A percentile compares a stretch with the other conserved stretches of the same genome.
These are phyloP conservation scores for Parnassius mnemosyne DNA, from an alignment of 2,888 invertebrate species.

Conservation along the genomic window DNA sequence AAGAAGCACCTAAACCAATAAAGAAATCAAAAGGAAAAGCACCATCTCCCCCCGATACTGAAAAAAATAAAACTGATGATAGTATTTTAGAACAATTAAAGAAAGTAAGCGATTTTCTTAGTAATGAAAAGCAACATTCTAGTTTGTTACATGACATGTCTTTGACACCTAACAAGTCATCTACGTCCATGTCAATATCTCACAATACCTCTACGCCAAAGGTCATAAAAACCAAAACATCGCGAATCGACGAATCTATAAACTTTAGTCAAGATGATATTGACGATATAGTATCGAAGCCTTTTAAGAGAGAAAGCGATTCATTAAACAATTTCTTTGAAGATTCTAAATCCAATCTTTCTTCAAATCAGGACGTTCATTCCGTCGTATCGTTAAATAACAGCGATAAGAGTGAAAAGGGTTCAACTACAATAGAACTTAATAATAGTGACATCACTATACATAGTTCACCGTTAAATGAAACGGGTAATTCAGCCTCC, in stretches of 20 bases:
- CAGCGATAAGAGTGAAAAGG: conserved; percentile 75
- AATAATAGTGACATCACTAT: conserved; percentile 88
- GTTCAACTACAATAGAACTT: conserved; percentile 85
- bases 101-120: conserved; percentile 65
- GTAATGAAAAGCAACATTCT: conserved; percentile 67
- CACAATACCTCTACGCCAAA: conserved; percentile 77
- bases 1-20: conserved; percentile 58
- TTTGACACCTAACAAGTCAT: conserved; percentile 35
- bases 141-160: conserved; percentile 54
- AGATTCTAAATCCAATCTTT: conserved; percentile 71
- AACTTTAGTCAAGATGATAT: conserved; percentile 76
- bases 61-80: conserved; percentile 73
- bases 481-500: conserved; percentile 62
- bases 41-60: conserved; percentile 83
- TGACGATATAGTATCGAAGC: conserved; percentile 76
- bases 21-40: conserved; percentile 87
- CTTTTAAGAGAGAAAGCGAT: conserved; percentile 72
- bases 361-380: conserved; percentile 69
- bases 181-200: conserved; percentile 45
- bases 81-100: conserved; percentile 70
- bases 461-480: conserved; percentile 83
- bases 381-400: conserved; percentile 70
- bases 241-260: conserved; percentile 65
- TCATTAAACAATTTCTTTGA: conserved; percentile 72
- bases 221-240: conserved; percentile 61